A percentile compares a stretch with the other conserved stretches of the same genome.
Evolutionary conservation across 2,113 vertebrate species (phyloP).

Genomic region (Recurvirostra avosetta): DNA sequence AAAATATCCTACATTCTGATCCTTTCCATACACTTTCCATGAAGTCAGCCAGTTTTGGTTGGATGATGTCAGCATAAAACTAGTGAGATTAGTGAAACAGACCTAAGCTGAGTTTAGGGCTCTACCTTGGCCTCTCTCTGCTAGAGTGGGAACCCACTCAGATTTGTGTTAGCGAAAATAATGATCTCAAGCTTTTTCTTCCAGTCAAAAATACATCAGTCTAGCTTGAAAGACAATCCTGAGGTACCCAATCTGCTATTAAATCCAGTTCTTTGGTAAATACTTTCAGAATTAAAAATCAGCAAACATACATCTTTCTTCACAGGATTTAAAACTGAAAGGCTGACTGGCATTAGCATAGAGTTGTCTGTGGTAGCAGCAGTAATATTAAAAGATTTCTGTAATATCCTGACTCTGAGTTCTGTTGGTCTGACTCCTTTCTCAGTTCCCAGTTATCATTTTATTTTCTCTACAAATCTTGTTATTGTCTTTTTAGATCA

Average conservation of each 20-base stretch:
- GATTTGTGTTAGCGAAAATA: neutral
- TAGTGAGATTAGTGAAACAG: neutral
- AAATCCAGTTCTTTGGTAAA: neutral
- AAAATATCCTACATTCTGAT: neutral
- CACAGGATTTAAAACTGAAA: neutral
- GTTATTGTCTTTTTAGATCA: neutral
- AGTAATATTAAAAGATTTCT: neutral
- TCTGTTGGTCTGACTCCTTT: neutral
- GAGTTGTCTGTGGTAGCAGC: rapidly evolving
- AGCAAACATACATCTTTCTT: neutral
- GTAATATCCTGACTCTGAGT: neutral
- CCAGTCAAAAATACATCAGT: neutral
- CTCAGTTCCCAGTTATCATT: neutral
- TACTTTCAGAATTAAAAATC: neutral
- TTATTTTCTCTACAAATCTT: neutral
- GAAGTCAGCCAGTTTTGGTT: neutral
- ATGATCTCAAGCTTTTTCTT: neutral
- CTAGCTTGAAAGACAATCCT: neutral
- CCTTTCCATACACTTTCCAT: rapidly evolving
- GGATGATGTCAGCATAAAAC: neutral
- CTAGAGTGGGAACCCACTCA: neutral
- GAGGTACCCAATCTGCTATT: rapidly evolving
- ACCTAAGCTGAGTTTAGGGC: neutral
- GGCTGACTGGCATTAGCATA: neutral
- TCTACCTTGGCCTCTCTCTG: neutral